Base-by-base conservation (phyloP, 1,140 invertebrate species). In the Cydia strobilella region DNA sequence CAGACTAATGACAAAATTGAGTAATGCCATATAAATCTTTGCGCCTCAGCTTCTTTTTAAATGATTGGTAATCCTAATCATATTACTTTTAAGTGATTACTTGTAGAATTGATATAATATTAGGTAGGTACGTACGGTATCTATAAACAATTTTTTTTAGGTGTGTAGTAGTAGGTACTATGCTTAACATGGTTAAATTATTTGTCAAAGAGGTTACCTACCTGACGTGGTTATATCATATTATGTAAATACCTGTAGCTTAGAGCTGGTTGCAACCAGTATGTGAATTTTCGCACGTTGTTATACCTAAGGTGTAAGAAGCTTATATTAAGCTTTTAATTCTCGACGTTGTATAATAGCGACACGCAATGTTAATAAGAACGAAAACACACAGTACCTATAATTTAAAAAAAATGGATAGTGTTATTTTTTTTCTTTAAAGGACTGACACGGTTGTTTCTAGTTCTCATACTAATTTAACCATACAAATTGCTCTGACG, bases 321-420 rank as follows among this genome's bases (percentile, higher is more conserved):
- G 65, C 27, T 69, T 35, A 35, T 69, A 39, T 69, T 69, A 69
- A 66, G 63, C 23, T 66, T 66, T 69, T 69, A 69, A 39, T 15
- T 18, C 23, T 54, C 15, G 4, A 54, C 51, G 15, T 54, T 18
- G 51, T 18, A 7, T 54, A 54, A 54, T 18, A 45, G 42, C 42
- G 12, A 45, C 13, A 45, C 12, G 42, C 10, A 54, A 54, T 54
- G 6, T 54, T n/a, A 54, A 48, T 39, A 10, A 39, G 13, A 13
- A 15, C 13, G 10, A 13, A 45, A 13, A 15, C 12, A 12, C 39
- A 42, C 10, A 42, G 1, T 13, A 42, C 39, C n/a, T n/a, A n/a
- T n/a, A n/a, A n/a, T n/a, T n/a, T n/a, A 31, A 3, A 6, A 6
- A 31, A 6, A 31, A 31, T 4, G 27, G 27, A 27, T 31, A 31